Conservation (phyloP, 2,888 invertebrate genomes). For the Phaonia tiefii region DNA sequence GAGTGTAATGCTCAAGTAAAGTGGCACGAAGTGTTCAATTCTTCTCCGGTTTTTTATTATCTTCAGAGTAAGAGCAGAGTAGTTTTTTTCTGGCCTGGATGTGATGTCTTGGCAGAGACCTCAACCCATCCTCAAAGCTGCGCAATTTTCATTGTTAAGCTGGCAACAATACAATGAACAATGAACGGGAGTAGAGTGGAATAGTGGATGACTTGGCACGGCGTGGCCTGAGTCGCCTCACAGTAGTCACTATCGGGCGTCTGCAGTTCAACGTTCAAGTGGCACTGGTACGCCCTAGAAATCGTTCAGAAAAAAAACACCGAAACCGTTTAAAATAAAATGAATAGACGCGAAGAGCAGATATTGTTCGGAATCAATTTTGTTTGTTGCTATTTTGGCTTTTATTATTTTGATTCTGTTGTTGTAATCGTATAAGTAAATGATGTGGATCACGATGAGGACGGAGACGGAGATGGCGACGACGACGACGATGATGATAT, state of each 20-base stretch:
- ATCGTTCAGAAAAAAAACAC: slow-evolving; percentile 40
- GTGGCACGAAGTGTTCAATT: slow-evolving; percentile 69
- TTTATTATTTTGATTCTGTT: slow-evolving; percentile 8
- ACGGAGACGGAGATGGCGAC: background rate
- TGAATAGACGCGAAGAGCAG: slow-evolving; percentile 31
- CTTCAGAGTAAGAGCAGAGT: slow-evolving; percentile 25
- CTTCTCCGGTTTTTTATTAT: slow-evolving; percentile 40
- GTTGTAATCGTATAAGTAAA: slow-evolving; percentile 30
- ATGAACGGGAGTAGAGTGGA: slow-evolving; percentile 66
- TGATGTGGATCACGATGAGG: slow-evolving; percentile 37
- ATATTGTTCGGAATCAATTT: slow-evolving; percentile 50
- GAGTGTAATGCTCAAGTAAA: slow-evolving; percentile 61
- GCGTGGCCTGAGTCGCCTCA: slow-evolving; percentile 71
- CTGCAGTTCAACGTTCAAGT: slow-evolving; percentile 80
- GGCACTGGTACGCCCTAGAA: slow-evolving; percentile 79
- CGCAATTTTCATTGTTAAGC: slow-evolving; percentile 59
- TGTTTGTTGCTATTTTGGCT: slow-evolving; percentile 31
- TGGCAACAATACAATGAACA: slow-evolving; percentile 61
- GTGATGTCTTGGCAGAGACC: slow-evolving; percentile 59
- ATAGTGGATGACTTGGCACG: slow-evolving; percentile 71
- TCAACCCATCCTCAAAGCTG: slow-evolving; percentile 62
- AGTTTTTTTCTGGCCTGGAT: slow-evolving; percentile 14
- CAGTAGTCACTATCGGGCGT: slow-evolving; percentile 79
- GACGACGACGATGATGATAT: slow-evolving; percentile 38
- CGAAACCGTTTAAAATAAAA: slow-evolving; percentile 42